A percentile compares a stretch with the other conserved stretches of the same genome.
These are phyloP conservation scores for Scomber scombrus DNA, from an alignment of 2,113 vertebrate genomes.

Conservation along the genomic window DNA sequence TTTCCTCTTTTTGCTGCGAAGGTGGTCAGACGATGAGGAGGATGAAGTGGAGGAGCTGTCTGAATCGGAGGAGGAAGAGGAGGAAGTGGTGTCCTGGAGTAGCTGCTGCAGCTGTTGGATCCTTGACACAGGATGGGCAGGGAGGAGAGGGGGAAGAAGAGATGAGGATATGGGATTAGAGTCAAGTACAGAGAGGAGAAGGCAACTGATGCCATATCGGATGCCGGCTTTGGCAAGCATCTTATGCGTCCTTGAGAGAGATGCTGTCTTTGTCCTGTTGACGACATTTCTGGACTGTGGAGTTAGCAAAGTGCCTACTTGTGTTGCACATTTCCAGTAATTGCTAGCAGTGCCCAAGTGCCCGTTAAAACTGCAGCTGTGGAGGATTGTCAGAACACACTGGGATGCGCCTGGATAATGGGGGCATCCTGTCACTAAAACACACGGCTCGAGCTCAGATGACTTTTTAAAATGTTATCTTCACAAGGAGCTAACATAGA, in stretches of 20 bases:
- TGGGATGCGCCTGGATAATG: background rate
- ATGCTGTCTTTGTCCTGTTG: background rate
- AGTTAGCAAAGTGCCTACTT: slow-evolving; percentile 10
- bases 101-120: slow-evolving; percentile 94
- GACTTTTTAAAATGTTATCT: background rate
- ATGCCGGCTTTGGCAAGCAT: slow-evolving; percentile 17
- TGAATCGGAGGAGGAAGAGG: slow-evolving; percentile 84
- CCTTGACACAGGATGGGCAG: slow-evolving; percentile 78
- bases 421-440: slow-evolving; percentile 10
- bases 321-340: slow-evolving; percentile 16
- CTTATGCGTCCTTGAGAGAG: slow-evolving; percentile 29
- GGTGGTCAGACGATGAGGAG: slow-evolving; percentile 79
- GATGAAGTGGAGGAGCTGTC: slow-evolving; percentile 82
- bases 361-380: slow-evolving; percentile 12
- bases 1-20: slow-evolving; percentile 79
- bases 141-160: background rate
- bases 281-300: background rate
- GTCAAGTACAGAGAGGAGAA: slow-evolving; percentile 3
- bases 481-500: background rate
- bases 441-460: background rate
- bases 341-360: background rate
- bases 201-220: slow-evolving; percentile 16
- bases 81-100: slow-evolving; percentile 93
- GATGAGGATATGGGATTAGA: slow-evolving; percentile 24
- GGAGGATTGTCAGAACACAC: background rate